Percentiles rank a stretch among this genome's conserved stretches.
These are phyloP conservation scores for Dicentrarchus labrax DNA, from an alignment of 2,113 vertebrate genomes.

Conservation along the genomic window DNA sequence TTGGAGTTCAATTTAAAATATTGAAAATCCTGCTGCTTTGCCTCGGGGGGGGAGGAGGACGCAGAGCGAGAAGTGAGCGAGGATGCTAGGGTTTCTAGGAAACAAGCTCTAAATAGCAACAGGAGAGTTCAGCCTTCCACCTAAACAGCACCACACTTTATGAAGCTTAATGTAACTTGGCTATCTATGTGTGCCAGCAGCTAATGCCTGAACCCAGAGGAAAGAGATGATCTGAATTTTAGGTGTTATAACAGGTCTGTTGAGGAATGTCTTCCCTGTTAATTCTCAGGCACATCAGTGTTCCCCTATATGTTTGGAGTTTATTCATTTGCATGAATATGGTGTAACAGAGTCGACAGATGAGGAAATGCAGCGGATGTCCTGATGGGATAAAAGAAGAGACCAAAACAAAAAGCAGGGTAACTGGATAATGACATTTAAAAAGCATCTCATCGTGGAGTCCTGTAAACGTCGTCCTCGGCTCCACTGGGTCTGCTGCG, in stretches of 20 bases:
- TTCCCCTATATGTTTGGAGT: not conserved
- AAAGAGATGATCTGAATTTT: constrained; percentile 2
- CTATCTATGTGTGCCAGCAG: not conserved
- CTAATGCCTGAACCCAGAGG: not conserved
- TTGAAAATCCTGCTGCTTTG: constrained; percentile 48
- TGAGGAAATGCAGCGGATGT: constrained; percentile 8
- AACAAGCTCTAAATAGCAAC: constrained; percentile 72
- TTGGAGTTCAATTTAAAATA: constrained; percentile 64
- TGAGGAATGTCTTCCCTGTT: constrained; percentile 23
- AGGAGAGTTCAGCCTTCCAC: constrained; percentile 42
- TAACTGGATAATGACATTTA: constrained; percentile 54
- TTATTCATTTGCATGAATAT: constrained; percentile 17
- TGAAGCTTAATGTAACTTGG: constrained; percentile 30
- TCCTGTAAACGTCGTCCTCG: constrained; percentile 67
- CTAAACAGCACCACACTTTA: constrained; percentile 39
- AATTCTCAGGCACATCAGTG: constrained; percentile 1
- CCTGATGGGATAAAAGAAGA: constrained; percentile 8
- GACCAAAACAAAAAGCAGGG: constrained; percentile 4
- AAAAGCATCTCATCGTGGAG: constrained; percentile 46
- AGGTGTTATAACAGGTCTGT: constrained; percentile 1
- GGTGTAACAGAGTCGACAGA: not conserved
- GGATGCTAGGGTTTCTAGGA: constrained; percentile 65
- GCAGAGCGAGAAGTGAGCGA: constrained; percentile 34
- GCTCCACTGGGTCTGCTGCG: constrained; percentile 77
- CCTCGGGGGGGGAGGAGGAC: not conserved